Evolutionary conservation across 2,888 invertebrate genomes (phyloP), one percentile per base, ranked within the genome.

Genomic region (Pteria penguin): DNA sequence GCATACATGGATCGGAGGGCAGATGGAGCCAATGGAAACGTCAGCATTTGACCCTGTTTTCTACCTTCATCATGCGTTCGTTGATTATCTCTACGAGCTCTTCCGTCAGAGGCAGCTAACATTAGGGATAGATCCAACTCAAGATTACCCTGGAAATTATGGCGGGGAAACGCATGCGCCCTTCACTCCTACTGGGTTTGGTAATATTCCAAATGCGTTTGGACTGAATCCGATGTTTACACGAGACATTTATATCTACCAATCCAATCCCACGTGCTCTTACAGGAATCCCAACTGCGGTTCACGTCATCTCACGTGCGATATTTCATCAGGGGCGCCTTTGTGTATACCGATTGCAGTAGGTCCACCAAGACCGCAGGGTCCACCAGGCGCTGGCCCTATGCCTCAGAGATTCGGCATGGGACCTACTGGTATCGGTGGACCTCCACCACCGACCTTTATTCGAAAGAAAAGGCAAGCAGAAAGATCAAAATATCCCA

Each of bases 21-120:
- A 86, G 27, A 85, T 89, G 85, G 82, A 82, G 8, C 84, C 83
- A 4, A 79, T 87, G 72, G 85, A 87, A 33, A 84, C 87, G 0
- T 86, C 89, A 0, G 83, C 86, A 1, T 86, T 80, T 77, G 89
- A 89, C 69, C 87, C 88, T 0, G 63, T 87, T n/a, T 89, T 88
- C 76, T 84, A 84, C 62, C 45, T 88, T 52, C 85, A 86, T 67
- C 88, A 88, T 77, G 84, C 86, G 0, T 88, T 86, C 65, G 84
- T 88, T 18, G 89, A 89, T 68, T 83, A 86, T 65, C 65, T 88
- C 2, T 88, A 87, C 87, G 86, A 87, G 62, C 69, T 86, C 27
- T 88, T 88, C 66, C 76, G 87, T 36, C 76, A 82, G 11, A 84
- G 83, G 11, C 86, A 86, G 69, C 62, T 82, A 22, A 63, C 71